Evolutionary conservation across 2,888 invertebrate genomes (phyloP).

Genomic region (Liodrosophila aerea): DNA sequence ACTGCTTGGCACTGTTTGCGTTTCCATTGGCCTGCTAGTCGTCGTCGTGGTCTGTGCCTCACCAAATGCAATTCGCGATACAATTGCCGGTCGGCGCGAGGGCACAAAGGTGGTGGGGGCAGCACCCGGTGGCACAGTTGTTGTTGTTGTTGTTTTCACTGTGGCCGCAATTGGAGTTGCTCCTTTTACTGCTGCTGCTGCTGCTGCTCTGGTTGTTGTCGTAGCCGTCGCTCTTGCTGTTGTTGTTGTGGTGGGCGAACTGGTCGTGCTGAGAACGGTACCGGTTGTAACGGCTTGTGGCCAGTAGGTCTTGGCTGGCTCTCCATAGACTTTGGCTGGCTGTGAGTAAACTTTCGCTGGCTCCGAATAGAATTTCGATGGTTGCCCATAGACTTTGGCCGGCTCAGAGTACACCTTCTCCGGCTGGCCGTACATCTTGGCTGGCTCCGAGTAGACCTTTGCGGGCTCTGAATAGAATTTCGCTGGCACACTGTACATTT

Average conservation of each 20-base stretch:
- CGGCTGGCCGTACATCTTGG: conserved; percentile 84
- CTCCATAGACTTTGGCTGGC: conserved; percentile 84
- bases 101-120: conserved; percentile 62
- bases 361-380: conserved; percentile 85
- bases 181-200: conserved; percentile 17
- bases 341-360: conserved; percentile 85
- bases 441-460: conserved; percentile 85
- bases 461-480: conserved; percentile 84
- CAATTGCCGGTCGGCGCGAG: conserved; percentile 78
- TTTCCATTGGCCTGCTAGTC: conserved; percentile 39
- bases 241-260: conserved; percentile 37
- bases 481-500: conserved; percentile 84
- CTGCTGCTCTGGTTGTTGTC: conserved; percentile 4
- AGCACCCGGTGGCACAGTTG: conserved; percentile 51
- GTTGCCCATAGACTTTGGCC: conserved; percentile 84
- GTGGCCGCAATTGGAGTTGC: conserved; percentile 16
- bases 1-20: conserved; percentile 35
- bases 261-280: conserved; percentile 43
- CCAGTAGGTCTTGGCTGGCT: conserved; percentile 84
- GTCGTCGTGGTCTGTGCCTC: conserved; percentile 68
- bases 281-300: conserved; percentile 68
- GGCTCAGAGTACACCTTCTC: conserved; percentile 84
- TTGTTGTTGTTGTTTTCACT: conserved; percentile 9
- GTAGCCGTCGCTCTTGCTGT: conserved; percentile 5
- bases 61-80: conserved; percentile 80